Evolutionary conservation across 1,140 invertebrate species (phyloP).

Genomic region (Drosophila busckii): DNA sequence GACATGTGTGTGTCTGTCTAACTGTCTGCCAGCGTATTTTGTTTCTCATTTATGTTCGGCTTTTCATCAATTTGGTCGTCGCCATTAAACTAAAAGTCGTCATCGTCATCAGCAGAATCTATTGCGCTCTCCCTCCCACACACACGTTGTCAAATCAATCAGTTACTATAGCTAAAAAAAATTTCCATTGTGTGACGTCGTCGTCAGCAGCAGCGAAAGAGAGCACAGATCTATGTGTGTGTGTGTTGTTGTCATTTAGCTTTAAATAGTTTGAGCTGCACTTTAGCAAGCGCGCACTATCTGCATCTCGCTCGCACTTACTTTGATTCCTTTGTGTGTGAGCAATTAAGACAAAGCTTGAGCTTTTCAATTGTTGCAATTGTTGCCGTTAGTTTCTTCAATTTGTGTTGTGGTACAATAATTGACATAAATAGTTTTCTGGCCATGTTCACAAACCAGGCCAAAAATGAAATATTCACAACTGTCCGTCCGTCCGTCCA

Average conservation of each 20-base stretch:
- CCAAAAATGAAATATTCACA: conserved; percentile 40
- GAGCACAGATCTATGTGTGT: too few relatives aligned
- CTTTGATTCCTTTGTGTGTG: too few relatives aligned
- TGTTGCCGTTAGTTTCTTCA: conserved; percentile 73
- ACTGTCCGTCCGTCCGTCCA: too few relatives aligned
- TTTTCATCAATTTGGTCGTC: conserved; percentile 48
- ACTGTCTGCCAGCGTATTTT: conserved; percentile 56
- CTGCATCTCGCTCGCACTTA: too few relatives aligned
- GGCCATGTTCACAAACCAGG: conserved; percentile 26
- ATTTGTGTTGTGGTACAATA: conserved; percentile 71
- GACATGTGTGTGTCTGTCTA: conserved; percentile 33
- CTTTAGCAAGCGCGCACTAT: too few relatives aligned
- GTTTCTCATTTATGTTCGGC: conserved; percentile 44
- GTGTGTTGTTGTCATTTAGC: too few relatives aligned
- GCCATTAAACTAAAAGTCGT: conserved; percentile 44
- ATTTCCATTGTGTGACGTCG: too few relatives aligned
- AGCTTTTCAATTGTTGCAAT: too few relatives aligned
- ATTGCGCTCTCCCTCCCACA: neutral
- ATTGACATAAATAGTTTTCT: conserved; percentile 69
- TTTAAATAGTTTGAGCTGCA: too few relatives aligned
- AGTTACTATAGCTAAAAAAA: too few relatives aligned
- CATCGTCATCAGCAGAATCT: conserved; percentile 49
- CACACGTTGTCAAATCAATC: conserved; percentile 44
- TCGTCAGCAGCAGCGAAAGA: too few relatives aligned
- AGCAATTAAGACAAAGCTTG: too few relatives aligned